phyloP scores from a whole-genome alignment of 2,797 vertebrate genomes.

The Perodicticus potto region DNA sequence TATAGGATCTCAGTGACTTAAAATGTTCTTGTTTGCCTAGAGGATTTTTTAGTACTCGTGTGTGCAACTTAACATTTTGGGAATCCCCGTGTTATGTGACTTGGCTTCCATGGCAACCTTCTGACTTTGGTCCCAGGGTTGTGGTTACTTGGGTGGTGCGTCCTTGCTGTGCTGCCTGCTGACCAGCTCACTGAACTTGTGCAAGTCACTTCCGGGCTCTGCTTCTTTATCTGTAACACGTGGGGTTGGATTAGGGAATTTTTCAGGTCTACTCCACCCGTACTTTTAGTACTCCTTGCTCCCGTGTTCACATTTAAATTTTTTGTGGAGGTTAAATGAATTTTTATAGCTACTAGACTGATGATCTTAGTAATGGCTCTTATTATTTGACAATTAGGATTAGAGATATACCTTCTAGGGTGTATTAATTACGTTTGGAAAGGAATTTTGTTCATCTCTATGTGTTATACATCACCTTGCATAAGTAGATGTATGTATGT shows the following conservation, averaged over 20 bases:
- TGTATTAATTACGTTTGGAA: background rate
- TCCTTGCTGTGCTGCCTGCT: background rate
- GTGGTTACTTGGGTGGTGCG: constrained; percentile 6
- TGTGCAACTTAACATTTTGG: constrained; percentile 5
- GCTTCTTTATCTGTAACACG: background rate
- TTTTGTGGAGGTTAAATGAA: background rate
- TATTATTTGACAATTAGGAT: background rate
- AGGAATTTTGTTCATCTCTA: background rate
- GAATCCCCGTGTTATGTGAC: constrained; percentile 65
- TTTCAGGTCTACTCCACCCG: background rate
- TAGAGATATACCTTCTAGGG: background rate
- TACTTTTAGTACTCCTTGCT: background rate
- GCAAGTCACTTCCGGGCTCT: background rate
- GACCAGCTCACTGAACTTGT: background rate
- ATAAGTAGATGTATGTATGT: background rate
- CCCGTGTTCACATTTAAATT: background rate
- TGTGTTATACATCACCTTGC: background rate
- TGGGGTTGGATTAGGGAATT: background rate
- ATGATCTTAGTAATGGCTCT: background rate
- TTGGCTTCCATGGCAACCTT: constrained; percentile 56
- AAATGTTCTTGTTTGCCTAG: constrained; percentile 2
- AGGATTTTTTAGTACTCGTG: background rate
- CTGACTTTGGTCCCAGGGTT: background rate
- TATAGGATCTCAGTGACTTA: background rate
- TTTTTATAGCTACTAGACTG: background rate